Percentiles rank a stretch among this genome's conserved stretches.
These are phyloP conservation scores for Alosa sapidissima DNA, from an alignment of 2,797 vertebrate genomes.

Conservation along the genomic window DNA sequence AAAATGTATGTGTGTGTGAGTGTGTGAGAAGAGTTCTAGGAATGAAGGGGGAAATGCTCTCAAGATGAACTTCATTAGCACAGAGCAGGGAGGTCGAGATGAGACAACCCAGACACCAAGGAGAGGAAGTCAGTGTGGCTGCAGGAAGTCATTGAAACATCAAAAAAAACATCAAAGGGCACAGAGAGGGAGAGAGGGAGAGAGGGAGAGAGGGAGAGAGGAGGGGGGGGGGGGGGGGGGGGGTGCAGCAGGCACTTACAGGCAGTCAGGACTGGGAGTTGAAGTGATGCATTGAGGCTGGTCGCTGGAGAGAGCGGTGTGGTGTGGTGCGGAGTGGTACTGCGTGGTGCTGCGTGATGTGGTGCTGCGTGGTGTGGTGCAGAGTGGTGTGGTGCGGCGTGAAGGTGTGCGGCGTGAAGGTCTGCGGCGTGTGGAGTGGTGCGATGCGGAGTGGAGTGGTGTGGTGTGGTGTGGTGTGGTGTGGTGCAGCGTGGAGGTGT, in stretches of 20 bases:
- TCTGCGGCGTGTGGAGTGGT: too few species aligned
- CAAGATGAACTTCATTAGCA: slow-evolving; percentile 14
- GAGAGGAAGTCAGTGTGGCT: slow-evolving; percentile 13
- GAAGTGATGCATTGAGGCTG: not conserved
- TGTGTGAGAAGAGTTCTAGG: not conserved
- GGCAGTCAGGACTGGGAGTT: not conserved
- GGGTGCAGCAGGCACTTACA: not conserved
- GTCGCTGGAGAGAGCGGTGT: not conserved
- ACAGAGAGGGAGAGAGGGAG: not conserved
- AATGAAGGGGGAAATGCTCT: slow-evolving; percentile 6
- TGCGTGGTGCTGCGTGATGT: too few species aligned
- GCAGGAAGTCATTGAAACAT: not conserved
- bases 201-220: not conserved
- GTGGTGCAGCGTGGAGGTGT: not conserved
- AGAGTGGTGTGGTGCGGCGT: not conserved
- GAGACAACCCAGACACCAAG: not conserved
- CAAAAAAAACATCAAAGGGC: not conserved
- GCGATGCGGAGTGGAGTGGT: too few species aligned
- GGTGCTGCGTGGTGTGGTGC: not conserved
- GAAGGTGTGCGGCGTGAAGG: not conserved
- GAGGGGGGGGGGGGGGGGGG: not conserved
- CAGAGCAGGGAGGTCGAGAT: slow-evolving; percentile 17
- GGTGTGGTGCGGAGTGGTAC: too few species aligned
- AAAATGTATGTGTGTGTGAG: not conserved
- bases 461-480: not conserved